These are phyloP conservation scores for Equus przewalskii DNA, from an alignment of 2,113 vertebrate species.

Conservation along the genomic window DNA sequence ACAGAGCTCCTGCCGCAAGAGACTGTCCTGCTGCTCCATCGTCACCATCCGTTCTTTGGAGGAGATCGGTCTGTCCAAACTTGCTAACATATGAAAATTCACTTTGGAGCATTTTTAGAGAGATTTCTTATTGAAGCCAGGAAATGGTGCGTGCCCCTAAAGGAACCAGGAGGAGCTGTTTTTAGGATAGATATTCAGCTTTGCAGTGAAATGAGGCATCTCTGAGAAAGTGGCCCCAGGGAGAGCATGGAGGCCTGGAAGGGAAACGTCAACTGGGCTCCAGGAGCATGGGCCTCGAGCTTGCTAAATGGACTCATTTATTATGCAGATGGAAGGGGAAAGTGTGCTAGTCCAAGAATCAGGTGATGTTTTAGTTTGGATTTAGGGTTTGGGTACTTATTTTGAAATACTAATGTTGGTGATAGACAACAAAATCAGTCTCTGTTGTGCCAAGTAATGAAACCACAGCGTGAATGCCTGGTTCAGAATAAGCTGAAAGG, in stretches of 20 bases:
- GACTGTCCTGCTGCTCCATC: background rate
- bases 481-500: background rate
- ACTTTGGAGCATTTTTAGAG: constrained; percentile 2
- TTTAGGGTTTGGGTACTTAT: background rate
- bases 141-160: background rate
- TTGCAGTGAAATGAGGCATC: background rate
- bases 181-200: background rate
- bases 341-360: background rate
- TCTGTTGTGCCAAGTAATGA: background rate
- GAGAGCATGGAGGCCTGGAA: background rate
- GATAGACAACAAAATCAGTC: background rate
- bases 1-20: background rate
- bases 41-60: background rate
- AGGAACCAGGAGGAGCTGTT: background rate
- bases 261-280: background rate
- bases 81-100: background rate
- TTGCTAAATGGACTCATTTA: background rate
- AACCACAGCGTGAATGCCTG: background rate
- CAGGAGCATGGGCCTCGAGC: background rate
- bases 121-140: background rate
- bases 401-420: constrained; percentile 22
- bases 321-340: background rate
- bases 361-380: constrained; percentile 9
- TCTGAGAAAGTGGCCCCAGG: background rate
- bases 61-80: background rate